Evolutionary conservation across 2,888 invertebrate genomes (phyloP).

Genomic region (Trypoxylon attenuatum): DNA sequence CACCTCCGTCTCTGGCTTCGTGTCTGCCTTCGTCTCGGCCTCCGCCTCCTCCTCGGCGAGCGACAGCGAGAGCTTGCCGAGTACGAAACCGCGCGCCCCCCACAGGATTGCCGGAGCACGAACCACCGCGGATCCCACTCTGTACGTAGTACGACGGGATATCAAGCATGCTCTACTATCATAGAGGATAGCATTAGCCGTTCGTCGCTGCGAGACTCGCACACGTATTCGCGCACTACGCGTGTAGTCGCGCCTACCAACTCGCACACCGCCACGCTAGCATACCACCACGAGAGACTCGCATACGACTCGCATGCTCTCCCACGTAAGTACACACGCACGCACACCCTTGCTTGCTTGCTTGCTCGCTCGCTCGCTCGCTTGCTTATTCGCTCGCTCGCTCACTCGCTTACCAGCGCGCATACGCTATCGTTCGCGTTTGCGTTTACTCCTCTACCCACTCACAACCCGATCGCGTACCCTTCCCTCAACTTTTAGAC

Average conservation of each 20-base stretch:
- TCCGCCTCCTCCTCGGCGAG: no score
- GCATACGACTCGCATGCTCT: slow-evolving; percentile 32
- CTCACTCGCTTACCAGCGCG: background rate
- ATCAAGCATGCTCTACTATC: slow-evolving; percentile 36
- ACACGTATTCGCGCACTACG: background rate
- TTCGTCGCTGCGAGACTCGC: slow-evolving; percentile 10
- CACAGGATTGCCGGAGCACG: slow-evolving; percentile 10
- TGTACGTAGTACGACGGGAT: slow-evolving; percentile 33
- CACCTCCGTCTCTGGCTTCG: no score
- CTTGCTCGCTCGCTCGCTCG: background rate
- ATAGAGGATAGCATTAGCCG: slow-evolving; percentile 41
- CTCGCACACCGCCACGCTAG: background rate
- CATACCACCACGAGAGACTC: background rate
- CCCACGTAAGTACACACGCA: slow-evolving; percentile 46
- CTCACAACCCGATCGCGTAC: slow-evolving; percentile 17
- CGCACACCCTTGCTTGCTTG: slow-evolving; percentile 1
- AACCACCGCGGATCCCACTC: slow-evolving; percentile 9
- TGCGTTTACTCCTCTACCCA: slow-evolving; percentile 5
- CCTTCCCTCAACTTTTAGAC: slow-evolving; percentile 23
- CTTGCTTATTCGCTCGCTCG: background rate
- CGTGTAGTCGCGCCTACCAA: no score
- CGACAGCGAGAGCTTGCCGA: no score
- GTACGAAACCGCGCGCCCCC: no score
- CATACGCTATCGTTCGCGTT: background rate
- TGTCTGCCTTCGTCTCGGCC: no score